phyloP scores from a whole-genome alignment of 2,113 vertebrate species.

The Lamprotornis superbus region DNA sequence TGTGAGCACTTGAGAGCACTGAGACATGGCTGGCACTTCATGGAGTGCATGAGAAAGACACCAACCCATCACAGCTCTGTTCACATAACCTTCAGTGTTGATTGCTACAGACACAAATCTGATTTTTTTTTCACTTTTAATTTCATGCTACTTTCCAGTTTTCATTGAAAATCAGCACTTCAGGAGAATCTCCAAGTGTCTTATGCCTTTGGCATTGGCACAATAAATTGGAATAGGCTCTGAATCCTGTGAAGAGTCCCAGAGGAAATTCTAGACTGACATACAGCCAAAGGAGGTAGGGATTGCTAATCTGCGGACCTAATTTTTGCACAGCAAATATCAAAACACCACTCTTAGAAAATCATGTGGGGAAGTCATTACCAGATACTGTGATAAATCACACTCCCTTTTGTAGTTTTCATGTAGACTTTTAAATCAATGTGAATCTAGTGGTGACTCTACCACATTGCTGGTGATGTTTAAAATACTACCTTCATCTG shows the following conservation, averaged over 20 bases:
- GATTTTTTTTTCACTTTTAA: neutral
- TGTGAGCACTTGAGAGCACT: neutral
- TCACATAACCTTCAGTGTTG: neutral
- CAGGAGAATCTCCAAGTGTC: neutral
- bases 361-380: neutral
- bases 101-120: neutral
- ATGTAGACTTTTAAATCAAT: neutral
- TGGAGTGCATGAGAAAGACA: neutral
- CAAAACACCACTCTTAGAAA: neutral
- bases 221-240: neutral
- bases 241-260: neutral
- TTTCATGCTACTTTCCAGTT: neutral
- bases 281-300: neutral
- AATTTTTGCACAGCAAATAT: neutral
- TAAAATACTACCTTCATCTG: neutral
- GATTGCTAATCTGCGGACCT: neutral
- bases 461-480: neutral
- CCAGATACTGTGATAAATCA: neutral
- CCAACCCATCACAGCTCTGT: neutral
- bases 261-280: neutral
- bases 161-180: neutral
- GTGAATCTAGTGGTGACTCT: neutral
- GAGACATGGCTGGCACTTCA: neutral
- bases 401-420: neutral
- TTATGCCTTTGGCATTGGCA: neutral